phyloP scores from a whole-genome alignment of 2,888 invertebrate species.

The Cephalotes varians region DNA sequence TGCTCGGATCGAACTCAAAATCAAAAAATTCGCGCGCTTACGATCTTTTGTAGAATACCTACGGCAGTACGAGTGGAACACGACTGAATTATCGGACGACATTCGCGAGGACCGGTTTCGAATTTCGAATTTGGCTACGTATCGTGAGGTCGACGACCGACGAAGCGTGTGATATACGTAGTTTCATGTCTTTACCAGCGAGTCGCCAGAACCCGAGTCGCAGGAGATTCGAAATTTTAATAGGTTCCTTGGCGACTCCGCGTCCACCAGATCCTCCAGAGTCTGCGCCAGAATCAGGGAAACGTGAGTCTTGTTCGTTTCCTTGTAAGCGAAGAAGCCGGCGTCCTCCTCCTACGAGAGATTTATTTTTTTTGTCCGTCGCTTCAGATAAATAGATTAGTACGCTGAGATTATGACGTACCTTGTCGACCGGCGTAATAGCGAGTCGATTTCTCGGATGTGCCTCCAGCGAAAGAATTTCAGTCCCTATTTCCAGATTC shows the following conservation, averaged over 20 bases:
- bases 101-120: background rate
- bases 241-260: constrained; percentile 92
- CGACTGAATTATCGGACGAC: background rate
- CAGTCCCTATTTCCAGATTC: constrained; percentile 91
- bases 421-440: constrained; percentile 88
- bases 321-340: constrained; percentile 90
- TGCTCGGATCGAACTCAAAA: background rate
- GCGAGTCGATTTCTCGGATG: constrained; percentile 92
- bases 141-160: background rate
- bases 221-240: constrained; percentile 94
- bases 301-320: constrained; percentile 92
- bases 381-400: background rate
- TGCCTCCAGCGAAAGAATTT: constrained; percentile 93
- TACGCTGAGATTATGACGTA: constrained; percentile 2
- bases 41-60: background rate
- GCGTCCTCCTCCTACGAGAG: constrained; percentile 89
- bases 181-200: constrained; percentile 86
- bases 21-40: background rate
- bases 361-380: constrained; percentile 8
- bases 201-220: constrained; percentile 90
- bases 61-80: constrained; percentile 20
- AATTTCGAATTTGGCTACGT: background rate
- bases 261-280: constrained; percentile 93
- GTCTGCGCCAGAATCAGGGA: constrained; percentile 92
- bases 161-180: too few relatives aligned